A percentile compares a stretch with the other conserved stretches of the same genome.
Conservation (phyloP, 2,113 vertebrate species). For the Cathartes aura region DNA sequence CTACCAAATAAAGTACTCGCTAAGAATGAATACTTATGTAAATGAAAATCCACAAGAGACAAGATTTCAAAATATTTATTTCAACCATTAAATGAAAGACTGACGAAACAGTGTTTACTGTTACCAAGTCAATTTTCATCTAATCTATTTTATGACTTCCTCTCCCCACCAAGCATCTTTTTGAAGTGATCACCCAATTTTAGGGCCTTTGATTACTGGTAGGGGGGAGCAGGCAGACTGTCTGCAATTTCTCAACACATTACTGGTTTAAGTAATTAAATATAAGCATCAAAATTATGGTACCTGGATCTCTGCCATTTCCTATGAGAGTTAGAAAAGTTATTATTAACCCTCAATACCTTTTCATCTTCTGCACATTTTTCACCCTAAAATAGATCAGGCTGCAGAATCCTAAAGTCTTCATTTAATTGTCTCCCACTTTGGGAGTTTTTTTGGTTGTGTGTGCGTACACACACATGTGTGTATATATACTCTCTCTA, state of each 20-base stretch:
- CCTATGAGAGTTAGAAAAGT: not conserved
- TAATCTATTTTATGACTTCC: not conserved
- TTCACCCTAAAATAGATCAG: not conserved
- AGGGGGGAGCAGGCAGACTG: not conserved
- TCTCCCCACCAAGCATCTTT: not conserved
- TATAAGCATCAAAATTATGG: not conserved
- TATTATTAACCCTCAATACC: not conserved
- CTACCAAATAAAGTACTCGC: not conserved
- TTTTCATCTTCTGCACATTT: not conserved
- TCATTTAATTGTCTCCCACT: not conserved
- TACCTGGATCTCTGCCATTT: not conserved
- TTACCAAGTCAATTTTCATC: not conserved
- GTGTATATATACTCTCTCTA: not conserved
- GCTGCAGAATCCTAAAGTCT: not conserved
- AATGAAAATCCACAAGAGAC: not conserved
- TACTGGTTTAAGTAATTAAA: not conserved
- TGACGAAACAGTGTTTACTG: not conserved
- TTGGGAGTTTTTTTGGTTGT: not conserved
- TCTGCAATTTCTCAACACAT: not conserved
- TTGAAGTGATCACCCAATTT: not conserved
- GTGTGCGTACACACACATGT: fast-evolving
- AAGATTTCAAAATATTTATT: not conserved
- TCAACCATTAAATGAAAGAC: not conserved
- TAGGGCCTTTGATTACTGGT: not conserved
- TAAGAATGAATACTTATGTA: not conserved